These are phyloP conservation scores for Embiotoca jacksoni DNA, from an alignment of 2,113 vertebrate species.

Conservation along the genomic window DNA sequence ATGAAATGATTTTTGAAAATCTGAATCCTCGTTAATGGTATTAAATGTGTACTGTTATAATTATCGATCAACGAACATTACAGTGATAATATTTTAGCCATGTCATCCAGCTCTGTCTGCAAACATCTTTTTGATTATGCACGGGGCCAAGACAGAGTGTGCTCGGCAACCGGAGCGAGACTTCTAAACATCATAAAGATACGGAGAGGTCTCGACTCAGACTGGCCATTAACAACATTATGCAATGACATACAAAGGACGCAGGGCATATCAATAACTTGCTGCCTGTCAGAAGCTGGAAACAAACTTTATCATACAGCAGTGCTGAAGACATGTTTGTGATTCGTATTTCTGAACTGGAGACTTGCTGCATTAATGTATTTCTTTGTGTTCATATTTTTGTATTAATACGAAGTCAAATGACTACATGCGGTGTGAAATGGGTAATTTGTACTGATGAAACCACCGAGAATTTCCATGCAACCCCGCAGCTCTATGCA, in stretches of 20 bases:
- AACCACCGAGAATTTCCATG: background rate
- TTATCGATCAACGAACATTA: background rate
- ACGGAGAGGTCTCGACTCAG: background rate
- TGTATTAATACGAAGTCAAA: background rate
- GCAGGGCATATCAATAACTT: background rate
- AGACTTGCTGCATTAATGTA: background rate
- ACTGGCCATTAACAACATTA: conserved; percentile 10
- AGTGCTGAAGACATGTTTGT: background rate
- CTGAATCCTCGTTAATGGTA: background rate
- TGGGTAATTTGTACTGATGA: background rate
- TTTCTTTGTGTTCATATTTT: background rate
- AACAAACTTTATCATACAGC: conserved; percentile 11
- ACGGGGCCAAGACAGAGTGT: background rate
- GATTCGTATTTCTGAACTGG: conserved; percentile 2
- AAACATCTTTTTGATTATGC: conserved; percentile 33
- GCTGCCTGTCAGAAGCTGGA: background rate
- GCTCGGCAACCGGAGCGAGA: background rate
- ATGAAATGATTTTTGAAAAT: background rate
- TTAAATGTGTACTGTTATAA: background rate
- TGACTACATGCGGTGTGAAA: background rate
- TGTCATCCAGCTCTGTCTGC: background rate
- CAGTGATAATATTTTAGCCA: background rate
- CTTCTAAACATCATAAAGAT: conserved; percentile 14
- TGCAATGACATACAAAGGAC: background rate
- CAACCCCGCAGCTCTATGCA: background rate